Evolutionary conservation across 2,888 invertebrate species (phyloP), one percentile per base, ranked within the genome.

Genomic region (Drosophila sordidapex): DNA sequence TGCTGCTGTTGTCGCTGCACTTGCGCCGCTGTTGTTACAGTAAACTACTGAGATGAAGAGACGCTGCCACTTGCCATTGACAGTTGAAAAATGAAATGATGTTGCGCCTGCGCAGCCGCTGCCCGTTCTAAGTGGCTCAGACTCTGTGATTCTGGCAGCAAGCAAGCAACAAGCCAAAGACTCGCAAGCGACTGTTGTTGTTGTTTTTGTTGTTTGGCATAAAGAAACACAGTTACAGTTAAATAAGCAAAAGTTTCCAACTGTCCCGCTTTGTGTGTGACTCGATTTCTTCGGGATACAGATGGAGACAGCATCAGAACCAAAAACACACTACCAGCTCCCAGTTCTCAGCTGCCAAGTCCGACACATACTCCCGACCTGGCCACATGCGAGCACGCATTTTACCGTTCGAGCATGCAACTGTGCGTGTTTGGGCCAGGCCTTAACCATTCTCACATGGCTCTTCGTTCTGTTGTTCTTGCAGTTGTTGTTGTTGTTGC

Each of bases 171-270:
- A 43, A 43, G 43, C 43, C 11, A 43, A 43, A 21, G 21, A 43
- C 43, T 33, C 49, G 29, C 35, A 21, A 52, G 53, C 35, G 31
- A 25, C 51, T 62, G 64, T 31, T 48, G 53, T 31, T 48, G 53
- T 51, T 56, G 53, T 13, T 59, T 40, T 29, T 67, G 59, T 63
- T 61, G 62, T 65, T 61, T 63, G 64, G 59, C 71, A 68, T 70
- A 64, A 71, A 78, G 75, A 73, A 76, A 73, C 63, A 56, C 61
- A 65, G 75, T 75, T 81, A 86, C 83, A 83, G 86, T 85, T 82
- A 85, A 85, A 85, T 83, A 86, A 85, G 86, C 86, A 86, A 85
- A 85, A 85, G 86, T 85, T 81, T 70, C 60, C 79, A 75, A 63
- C 74, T 74, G 63, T 70, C 62, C 67, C 66, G 74, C 68, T 68